Evolutionary conservation across 2,797 vertebrate species (phyloP), one percentile per base, ranked within the genome.

Genomic region (Myripristis jacobus): DNA sequence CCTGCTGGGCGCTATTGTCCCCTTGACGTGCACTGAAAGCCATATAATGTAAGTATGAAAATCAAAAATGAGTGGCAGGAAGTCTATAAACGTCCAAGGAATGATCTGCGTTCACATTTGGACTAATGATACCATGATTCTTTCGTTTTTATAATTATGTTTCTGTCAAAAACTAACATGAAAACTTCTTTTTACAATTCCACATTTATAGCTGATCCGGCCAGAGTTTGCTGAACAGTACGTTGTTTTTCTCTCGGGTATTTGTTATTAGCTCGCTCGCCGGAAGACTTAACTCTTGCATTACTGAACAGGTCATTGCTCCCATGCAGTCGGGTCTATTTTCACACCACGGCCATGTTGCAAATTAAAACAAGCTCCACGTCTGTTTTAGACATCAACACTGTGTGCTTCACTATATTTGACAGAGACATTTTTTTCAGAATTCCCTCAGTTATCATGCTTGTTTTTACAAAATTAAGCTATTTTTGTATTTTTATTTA

Each of bases 1-100:
- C 89, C 84, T 60, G 85, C 87, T 87, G 89, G 70, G 86, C 75
- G 38, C 66, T 85, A 85, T 87, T 88, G 85, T 91, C 68, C 75
- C 16, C 53, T 69, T 50, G 31, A 79, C 13, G 53, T 31, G 6
- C 47, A 15, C 13, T 0, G 3, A 54, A 55, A 66, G 66, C 57
- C 19, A 8, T 22, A 64, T 52, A 47, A 70, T 44, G 47, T 29
- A 47, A 54, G 46, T 16, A 44, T 44, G 43, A 55, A 71, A 78
- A 73, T 77, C 1, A 71, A 56, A 53, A 19, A 19, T 22, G 67
- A 57, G 15, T 36, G 29, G 63, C 6, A 43, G 44, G 41, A 71
- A 64, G 58, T 21, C 13, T 15, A 6, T 43, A 48, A 34, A 43
- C 52, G 51, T 38, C 53, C 46, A 10, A 52, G 59, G 68, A 79